These are phyloP conservation scores for Prunella himalayana DNA, from an alignment of 2,113 vertebrate genomes.

Conservation along the genomic window DNA sequence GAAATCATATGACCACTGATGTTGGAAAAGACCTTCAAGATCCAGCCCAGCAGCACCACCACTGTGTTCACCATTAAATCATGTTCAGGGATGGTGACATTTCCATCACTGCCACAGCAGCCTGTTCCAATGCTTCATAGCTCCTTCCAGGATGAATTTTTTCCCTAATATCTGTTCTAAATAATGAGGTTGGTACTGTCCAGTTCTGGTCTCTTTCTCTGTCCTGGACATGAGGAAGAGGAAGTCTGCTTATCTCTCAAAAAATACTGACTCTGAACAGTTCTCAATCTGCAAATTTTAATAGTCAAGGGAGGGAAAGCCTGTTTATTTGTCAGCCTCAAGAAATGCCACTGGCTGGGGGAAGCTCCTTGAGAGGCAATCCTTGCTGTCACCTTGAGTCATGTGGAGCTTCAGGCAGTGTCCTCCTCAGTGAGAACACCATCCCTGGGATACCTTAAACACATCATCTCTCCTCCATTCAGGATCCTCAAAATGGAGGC, in stretches of 20 bases:
- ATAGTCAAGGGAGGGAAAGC: neutral
- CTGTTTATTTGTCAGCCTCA: neutral
- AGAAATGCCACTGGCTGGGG: neutral
- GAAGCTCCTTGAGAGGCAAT: neutral
- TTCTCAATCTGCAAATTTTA: neutral
- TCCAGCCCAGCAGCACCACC: neutral
- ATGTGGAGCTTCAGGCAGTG: neutral
- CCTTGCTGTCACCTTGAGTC: neutral
- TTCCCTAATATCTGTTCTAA: neutral
- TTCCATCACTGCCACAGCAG: neutral
- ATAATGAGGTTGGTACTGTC: neutral
- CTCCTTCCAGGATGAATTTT: neutral
- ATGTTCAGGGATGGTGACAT: neutral
- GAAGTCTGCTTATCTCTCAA: neutral
- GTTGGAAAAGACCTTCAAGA: neutral
- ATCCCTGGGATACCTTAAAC: neutral
- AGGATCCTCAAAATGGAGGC: neutral
- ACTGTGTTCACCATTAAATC: neutral
- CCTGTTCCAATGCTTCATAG: neutral
- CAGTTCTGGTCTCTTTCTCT: neutral
- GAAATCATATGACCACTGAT: fast-evolving
- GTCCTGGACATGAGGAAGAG: neutral
- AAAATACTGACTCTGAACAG: neutral
- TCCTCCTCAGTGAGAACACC: neutral
- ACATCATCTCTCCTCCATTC: neutral